Evolutionary conservation across 2,888 invertebrate species (phyloP).

Genomic region (Troilus luridus): DNA sequence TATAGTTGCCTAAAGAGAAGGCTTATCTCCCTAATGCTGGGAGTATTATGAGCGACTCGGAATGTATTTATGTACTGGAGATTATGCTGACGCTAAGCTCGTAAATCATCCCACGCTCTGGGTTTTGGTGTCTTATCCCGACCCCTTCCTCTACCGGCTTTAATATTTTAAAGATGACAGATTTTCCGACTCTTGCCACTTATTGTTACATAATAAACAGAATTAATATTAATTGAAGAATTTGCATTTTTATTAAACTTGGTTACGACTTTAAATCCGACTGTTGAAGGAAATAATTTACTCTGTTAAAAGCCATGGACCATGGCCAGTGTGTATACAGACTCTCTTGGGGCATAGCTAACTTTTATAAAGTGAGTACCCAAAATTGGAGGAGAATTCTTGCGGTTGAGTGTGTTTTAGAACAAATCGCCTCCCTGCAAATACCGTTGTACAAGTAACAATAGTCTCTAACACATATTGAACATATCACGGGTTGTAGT

Average conservation of each 20-base stretch:
- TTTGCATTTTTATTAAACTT: neutral
- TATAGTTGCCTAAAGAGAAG: neutral
- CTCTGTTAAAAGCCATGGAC: too few relatives aligned
- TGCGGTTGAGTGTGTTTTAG: too few relatives aligned
- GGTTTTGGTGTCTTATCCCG: conserved; percentile 4
- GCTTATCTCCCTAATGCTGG: neutral
- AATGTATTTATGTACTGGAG: conserved; percentile 31
- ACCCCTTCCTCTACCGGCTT: neutral
- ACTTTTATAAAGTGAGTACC: too few relatives aligned
- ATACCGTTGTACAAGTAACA: too few relatives aligned
- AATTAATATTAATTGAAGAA: neutral
- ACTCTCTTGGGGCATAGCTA: too few relatives aligned
- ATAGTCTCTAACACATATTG: too few relatives aligned
- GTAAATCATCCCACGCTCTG: neutral
- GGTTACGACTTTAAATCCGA: too few relatives aligned
- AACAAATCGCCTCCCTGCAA: too few relatives aligned
- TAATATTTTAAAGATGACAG: neutral
- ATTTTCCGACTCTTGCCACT: neutral
- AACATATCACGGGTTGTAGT: too few relatives aligned
- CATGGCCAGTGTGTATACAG: too few relatives aligned
- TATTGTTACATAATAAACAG: neutral
- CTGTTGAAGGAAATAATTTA: too few relatives aligned
- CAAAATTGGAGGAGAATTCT: too few relatives aligned
- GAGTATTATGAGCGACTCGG: neutral
- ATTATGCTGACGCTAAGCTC: conserved; percentile 22